Evolutionary conservation across 2,113 vertebrate species (phyloP).

Genomic region (Nasalis larvatus): DNA sequence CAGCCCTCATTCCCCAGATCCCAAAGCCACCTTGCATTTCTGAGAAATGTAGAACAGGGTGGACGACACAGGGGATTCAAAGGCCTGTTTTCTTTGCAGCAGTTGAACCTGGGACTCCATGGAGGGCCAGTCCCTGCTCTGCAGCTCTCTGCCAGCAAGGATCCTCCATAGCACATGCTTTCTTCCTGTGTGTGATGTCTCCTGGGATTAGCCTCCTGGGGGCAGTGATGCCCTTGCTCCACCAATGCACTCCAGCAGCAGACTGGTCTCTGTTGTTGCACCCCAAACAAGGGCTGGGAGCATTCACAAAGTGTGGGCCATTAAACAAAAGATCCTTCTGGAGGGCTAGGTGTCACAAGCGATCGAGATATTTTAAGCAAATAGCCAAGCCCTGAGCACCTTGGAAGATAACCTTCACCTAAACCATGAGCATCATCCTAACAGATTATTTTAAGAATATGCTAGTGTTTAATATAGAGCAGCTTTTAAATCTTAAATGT

Average conservation of each 20-base stretch:
- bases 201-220: not conserved
- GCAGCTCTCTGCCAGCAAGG: too few species aligned
- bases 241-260: not conserved
- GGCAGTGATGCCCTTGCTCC: not conserved
- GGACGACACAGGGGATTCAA: not conserved
- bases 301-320: not conserved
- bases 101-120: not conserved
- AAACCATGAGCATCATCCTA: not conserved
- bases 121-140: not conserved
- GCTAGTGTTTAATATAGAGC: not conserved
- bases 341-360: not conserved
- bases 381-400: not conserved
- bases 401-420: not conserved
- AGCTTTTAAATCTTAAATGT: not conserved
- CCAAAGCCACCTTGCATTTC: not conserved
- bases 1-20: not conserved
- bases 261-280: not conserved
- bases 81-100: not conserved
- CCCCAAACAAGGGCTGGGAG: not conserved
- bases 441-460: not conserved
- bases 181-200: not conserved
- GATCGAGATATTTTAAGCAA: not conserved
- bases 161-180: not conserved
- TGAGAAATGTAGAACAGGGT: not conserved
- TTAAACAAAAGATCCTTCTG: not conserved